Base-by-base conservation (phyloP, 2,797 vertebrate genomes). In the Danio albolineatus region DNA sequence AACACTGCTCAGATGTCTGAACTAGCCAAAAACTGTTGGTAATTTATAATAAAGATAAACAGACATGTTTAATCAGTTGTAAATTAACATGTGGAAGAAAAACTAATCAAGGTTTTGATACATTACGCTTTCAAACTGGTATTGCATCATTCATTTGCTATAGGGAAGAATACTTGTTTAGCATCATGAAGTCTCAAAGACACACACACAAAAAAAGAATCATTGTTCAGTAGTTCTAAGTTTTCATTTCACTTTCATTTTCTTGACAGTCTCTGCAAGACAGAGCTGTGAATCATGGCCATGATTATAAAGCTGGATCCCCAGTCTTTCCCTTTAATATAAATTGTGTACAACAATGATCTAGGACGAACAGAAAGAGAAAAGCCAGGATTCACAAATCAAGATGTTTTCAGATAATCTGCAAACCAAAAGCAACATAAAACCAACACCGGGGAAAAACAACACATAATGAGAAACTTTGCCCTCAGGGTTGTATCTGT, bases 401-500 rank as follows among this genome's bases (percentile, higher is more conserved):
- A 66, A 28, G 14, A 21, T 28, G 17, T 60, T 7, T 5, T 73
- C 56, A 60, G 4, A 60, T 10, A 39, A 9, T n/a, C 10, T 16
- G 21, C 17, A 43, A 54, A 43, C 7, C 16, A 51, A 39, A 71
- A 14, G 49, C 10, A 41, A 12, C 16, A 41, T 13, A 51, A 38
- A 69, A 36, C 36, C 6, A 61, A 13, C 21, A 51, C 14, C 51
- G 65, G 0, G 1, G 0, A 70, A 70, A 54, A 39, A 19, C 49
- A 56, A n/a, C n/a, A 13, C 39, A 36, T 64, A 75, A 61, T 62
- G 10, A 51, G 10, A 39, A 39, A 41, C 44, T 43, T 43, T 75
- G 13, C 48, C 19, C 62, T 54, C 7, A 28, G 51, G 49, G 54
- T n/a, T 36, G 38, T 44, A 36, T 56, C 51, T 67, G 16, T 44